Conservation (phyloP, 1,140 invertebrate species). For the Papilio dardanus region DNA sequence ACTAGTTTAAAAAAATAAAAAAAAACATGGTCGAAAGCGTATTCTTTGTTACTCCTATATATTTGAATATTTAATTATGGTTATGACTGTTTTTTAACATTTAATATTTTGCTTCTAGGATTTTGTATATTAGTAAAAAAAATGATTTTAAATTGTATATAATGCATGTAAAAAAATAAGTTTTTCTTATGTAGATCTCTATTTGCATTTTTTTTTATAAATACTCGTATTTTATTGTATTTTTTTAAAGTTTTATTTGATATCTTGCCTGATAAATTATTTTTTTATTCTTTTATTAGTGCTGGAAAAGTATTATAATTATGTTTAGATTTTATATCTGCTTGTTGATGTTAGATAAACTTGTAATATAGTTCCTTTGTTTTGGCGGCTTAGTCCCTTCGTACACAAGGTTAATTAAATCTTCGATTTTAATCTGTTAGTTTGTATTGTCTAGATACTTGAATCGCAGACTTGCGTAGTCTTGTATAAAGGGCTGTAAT, state of each 20-base stretch:
- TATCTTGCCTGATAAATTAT: slow-evolving; percentile 31
- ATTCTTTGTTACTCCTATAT: slow-evolving; percentile 34
- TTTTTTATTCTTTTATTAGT: slow-evolving; percentile 18
- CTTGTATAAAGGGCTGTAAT: too few species aligned
- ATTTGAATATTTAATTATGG: slow-evolving; percentile 20
- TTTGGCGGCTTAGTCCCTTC: too few species aligned
- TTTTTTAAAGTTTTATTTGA: slow-evolving; percentile 40
- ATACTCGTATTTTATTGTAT: slow-evolving; percentile 59
- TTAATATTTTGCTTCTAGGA: slow-evolving; percentile 40
- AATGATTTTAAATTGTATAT: slow-evolving; percentile 14
- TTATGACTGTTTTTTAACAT: slow-evolving; percentile 5
- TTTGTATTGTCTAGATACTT: too few species aligned
- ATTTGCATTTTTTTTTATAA: slow-evolving; percentile 62
- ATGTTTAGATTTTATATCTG: too few species aligned
- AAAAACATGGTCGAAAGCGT: too few species aligned
- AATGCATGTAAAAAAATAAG: slow-evolving; percentile 41
- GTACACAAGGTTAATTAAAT: too few species aligned
- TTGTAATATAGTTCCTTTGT: too few species aligned
- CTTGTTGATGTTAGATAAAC: too few species aligned
- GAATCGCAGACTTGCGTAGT: too few species aligned
- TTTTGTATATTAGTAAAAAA: slow-evolving; percentile 38
- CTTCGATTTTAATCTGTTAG: too few species aligned
- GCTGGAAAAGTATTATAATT: too few species aligned
- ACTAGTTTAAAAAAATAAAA: too few species aligned
- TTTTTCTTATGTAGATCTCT: slow-evolving; percentile 56